A percentile compares a stretch with the other conserved stretches of the same genome.
phyloP scores from a whole-genome alignment of 2,113 vertebrate species.

The Sula dactylatra region DNA sequence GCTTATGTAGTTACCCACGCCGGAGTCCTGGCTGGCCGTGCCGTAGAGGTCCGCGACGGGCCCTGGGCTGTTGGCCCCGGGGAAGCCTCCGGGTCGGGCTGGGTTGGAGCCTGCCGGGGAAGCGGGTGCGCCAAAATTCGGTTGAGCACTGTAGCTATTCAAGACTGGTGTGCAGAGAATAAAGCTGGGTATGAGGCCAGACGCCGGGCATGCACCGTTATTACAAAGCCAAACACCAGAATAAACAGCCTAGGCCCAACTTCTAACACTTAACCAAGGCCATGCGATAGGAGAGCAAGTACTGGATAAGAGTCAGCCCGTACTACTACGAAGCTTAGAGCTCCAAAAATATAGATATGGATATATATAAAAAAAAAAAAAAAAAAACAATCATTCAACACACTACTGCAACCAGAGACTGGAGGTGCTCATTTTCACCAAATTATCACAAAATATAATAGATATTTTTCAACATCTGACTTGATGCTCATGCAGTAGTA shows the following conservation, averaged over 20 bases:
- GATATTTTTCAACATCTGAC: constrained; percentile 77
- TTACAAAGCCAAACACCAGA: constrained; percentile 82
- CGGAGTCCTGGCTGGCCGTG: constrained; percentile 95
- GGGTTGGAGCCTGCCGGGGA: constrained; percentile 92
- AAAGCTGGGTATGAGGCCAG: constrained; percentile 85
- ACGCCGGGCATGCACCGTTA: constrained; percentile 82
- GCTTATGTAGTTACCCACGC: constrained; percentile 98
- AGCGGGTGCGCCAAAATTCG: constrained; percentile 86
- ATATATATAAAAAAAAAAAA: constrained; percentile 64
- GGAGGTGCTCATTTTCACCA: constrained; percentile 74
- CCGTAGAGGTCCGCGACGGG: constrained; percentile 86
- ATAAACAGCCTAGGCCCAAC: constrained; percentile 81
- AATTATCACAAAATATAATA: constrained; percentile 77
- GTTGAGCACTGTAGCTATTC: constrained; percentile 89
- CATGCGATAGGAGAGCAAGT: constrained; percentile 84
- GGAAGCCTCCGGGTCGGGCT: constrained; percentile 93
- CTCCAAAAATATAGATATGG: constrained; percentile 79
- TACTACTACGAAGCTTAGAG: constrained; percentile 82
- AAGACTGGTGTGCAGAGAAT: constrained; percentile 88
- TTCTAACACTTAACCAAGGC: constrained; percentile 86
- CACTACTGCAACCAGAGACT: constrained; percentile 77
- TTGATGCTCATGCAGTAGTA: constrained; percentile 83
- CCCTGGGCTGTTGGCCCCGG: constrained; percentile 95
- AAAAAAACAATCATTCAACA: constrained; percentile 77
- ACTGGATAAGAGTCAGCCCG: constrained; percentile 82